These are phyloP conservation scores for Mugil cephalus DNA, from an alignment of 2,113 vertebrate genomes.

Conservation along the genomic window DNA sequence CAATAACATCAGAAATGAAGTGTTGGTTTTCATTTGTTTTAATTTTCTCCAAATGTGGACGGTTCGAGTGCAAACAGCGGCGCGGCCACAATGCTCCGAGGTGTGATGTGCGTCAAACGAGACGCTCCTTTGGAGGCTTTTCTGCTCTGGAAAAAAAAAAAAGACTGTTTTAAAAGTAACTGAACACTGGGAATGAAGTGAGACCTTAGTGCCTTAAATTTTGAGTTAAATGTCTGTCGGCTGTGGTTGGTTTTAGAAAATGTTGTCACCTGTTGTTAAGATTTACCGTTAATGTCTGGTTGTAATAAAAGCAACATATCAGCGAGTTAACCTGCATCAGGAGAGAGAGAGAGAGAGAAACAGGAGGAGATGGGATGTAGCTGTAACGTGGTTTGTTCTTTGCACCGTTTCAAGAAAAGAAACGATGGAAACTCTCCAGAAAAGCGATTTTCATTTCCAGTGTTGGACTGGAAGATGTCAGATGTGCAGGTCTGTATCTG, in stretches of 20 bases:
- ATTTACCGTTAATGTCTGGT: not conserved
- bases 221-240: slow-evolving; percentile 3
- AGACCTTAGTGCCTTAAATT: slow-evolving; percentile 1
- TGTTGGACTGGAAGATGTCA: slow-evolving; percentile 11
- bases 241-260: not conserved
- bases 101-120: slow-evolving; percentile 79
- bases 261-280: not conserved
- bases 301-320: not conserved
- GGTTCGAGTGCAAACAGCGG: slow-evolving; percentile 48
- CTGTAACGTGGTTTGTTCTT: too few relatives aligned
- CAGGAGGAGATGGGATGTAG: too few relatives aligned
- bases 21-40: slow-evolving; percentile 83
- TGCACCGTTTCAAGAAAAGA: too few relatives aligned
- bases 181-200: slow-evolving; percentile 31
- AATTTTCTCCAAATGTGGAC: slow-evolving; percentile 81
- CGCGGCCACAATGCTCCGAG: slow-evolving; percentile 68
- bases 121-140: slow-evolving; percentile 29
- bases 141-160: slow-evolving; percentile 49
- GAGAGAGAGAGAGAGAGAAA: not conserved
- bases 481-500: not conserved
- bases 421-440: too few relatives aligned
- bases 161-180: slow-evolving; percentile 45
- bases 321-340: not conserved
- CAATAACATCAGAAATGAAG: slow-evolving; percentile 82
- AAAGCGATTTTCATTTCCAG: too few relatives aligned